phyloP scores from a whole-genome alignment of 2,797 vertebrate genomes.

The Gallinago nigripennis region DNA sequence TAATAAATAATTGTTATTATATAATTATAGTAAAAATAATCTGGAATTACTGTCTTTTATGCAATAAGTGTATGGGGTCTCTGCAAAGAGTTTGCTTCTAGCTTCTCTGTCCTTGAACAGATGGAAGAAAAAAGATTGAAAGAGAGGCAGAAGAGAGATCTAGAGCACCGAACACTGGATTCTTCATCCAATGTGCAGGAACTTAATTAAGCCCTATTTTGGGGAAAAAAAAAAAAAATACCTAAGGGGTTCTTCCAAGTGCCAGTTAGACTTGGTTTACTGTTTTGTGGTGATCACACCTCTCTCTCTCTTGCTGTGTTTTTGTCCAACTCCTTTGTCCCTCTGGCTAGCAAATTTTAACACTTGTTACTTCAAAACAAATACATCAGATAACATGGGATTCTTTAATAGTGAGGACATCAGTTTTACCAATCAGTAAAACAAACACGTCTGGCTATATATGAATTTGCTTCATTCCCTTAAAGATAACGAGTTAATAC shows the following conservation, averaged over 20 bases:
- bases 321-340: neutral
- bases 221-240: neutral
- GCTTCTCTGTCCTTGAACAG: neutral
- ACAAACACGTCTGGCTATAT: neutral
- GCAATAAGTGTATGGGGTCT: neutral
- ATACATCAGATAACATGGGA: neutral
- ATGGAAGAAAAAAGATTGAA: neutral
- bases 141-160: neutral
- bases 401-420: neutral
- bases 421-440: neutral
- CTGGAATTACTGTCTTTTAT: neutral
- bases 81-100: neutral
- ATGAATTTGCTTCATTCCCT: neutral
- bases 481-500: neutral
- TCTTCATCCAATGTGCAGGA: neutral
- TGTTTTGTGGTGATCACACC: neutral
- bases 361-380: neutral
- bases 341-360: neutral
- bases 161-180: neutral
- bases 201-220: neutral
- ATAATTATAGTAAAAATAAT: neutral
- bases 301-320: neutral
- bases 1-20: neutral
- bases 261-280: neutral
- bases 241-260: neutral